phyloP scores from a whole-genome alignment of 2,113 vertebrate genomes.

The Sakesphorus luctuosus region DNA sequence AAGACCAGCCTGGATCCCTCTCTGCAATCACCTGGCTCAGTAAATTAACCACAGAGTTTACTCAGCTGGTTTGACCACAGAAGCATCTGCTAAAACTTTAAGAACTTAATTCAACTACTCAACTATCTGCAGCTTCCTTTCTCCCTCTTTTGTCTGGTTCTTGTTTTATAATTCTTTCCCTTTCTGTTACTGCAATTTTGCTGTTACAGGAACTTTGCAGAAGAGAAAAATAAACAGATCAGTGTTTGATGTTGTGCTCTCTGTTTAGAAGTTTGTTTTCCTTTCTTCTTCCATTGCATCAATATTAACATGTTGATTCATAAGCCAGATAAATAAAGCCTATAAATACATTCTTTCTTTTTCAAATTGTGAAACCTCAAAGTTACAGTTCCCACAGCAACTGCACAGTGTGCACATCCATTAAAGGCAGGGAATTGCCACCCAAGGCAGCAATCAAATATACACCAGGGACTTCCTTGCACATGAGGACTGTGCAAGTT shows the following conservation, averaged over 20 bases:
- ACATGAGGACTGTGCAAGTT: not conserved
- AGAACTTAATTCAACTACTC: not conserved
- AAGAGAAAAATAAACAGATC: slow-evolving; percentile 46
- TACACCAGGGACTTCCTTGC: not conserved
- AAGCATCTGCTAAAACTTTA: not conserved
- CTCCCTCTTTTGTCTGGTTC: not conserved
- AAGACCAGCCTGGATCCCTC: not conserved
- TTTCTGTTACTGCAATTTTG: not conserved
- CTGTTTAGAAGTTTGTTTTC: slow-evolving; percentile 52
- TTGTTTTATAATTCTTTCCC: not conserved
- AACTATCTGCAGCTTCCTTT: not conserved
- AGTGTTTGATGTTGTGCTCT: slow-evolving; percentile 40
- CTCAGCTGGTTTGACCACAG: not conserved
- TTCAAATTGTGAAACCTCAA: not conserved
- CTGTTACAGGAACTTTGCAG: slow-evolving; percentile 21
- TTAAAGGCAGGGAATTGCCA: slow-evolving; percentile 25
- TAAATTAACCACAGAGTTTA: fast-evolving
- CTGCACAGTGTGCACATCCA: slow-evolving; percentile 8
- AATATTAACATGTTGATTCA: slow-evolving; percentile 60
- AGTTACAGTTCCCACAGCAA: slow-evolving; percentile 66
- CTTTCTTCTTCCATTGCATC: slow-evolving; percentile 58
- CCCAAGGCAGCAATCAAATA: slow-evolving; percentile 34
- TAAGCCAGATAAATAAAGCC: slow-evolving; percentile 51
- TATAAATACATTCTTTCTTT: slow-evolving; percentile 30
- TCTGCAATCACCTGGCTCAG: not conserved